Evolutionary conservation across 2,113 vertebrate species (phyloP).

Genomic region (Trematomus loennbergii): DNA sequence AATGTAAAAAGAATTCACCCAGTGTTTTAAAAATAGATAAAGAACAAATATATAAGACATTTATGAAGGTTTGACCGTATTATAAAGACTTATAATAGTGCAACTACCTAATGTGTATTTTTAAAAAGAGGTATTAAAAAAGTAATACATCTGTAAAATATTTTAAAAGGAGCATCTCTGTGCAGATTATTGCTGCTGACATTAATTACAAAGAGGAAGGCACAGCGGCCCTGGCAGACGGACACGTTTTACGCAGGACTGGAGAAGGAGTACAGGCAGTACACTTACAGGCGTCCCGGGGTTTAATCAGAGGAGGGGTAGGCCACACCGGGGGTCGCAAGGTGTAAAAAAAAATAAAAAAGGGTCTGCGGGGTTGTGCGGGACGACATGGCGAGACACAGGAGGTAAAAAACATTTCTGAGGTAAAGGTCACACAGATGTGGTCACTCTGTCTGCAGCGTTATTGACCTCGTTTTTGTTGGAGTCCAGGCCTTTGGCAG

Average conservation of each 20-base stretch:
- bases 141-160: conserved; percentile 67
- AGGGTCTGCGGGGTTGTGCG: conserved; percentile 59
- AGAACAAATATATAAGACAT: conserved; percentile 82
- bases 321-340: conserved; percentile 64
- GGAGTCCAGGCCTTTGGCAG: conserved; percentile 98
- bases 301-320: conserved; percentile 80
- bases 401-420: conserved; percentile 84
- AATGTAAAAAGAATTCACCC: conserved; percentile 85
- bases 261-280: conserved; percentile 66
- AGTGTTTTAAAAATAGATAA: conserved; percentile 89
- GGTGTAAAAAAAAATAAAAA: conserved; percentile 39
- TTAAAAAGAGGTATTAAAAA: conserved; percentile 72
- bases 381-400: conserved; percentile 81
- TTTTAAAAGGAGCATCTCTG: conserved; percentile 81
- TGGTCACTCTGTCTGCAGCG: conserved; percentile 94
- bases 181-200: conserved; percentile 82
- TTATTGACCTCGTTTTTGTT: conserved; percentile 99
- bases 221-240: conserved; percentile 85
- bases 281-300: conserved; percentile 70
- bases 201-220: conserved; percentile 87
- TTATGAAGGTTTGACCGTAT: conserved; percentile 81
- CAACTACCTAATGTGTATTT: conserved; percentile 81
- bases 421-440: conserved; percentile 94
- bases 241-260: conserved; percentile 63
- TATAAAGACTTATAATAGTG: conserved; percentile 81